A percentile compares a stretch with the other conserved stretches of the same genome.
These are phyloP conservation scores for Parasteatoda tepidariorum DNA, from an alignment of 1,140 invertebrate genomes.

Conservation along the genomic window DNA sequence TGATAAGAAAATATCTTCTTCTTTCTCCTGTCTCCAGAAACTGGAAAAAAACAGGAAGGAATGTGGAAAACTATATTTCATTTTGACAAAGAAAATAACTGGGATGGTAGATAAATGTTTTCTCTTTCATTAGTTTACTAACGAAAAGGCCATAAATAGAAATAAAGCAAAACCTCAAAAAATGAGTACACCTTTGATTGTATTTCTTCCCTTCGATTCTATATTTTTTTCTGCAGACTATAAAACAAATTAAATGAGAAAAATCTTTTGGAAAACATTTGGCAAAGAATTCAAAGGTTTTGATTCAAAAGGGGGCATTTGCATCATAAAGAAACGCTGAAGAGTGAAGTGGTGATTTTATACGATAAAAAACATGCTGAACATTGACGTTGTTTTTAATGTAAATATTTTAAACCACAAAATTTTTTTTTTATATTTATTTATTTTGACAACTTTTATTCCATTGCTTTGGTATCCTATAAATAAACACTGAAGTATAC, in stretches of 20 bases:
- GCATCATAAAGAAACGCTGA: background rate
- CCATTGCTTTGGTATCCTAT: too few relatives aligned
- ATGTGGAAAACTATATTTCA: conserved; percentile 21
- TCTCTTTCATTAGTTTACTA: conserved; percentile 32
- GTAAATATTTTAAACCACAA: too few relatives aligned
- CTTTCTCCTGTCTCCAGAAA: background rate
- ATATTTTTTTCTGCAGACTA: background rate
- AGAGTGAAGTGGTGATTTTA: background rate
- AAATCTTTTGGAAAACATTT: background rate
- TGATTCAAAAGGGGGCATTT: background rate
- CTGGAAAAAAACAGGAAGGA: background rate
- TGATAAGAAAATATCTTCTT: background rate
- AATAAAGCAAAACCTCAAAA: background rate
- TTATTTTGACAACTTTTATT: too few relatives aligned
- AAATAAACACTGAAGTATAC: too few relatives aligned
- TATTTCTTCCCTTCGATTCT: background rate
- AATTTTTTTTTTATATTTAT: too few relatives aligned
- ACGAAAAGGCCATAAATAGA: conserved; percentile 21
- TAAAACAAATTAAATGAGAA: background rate
- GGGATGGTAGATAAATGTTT: conserved; percentile 39
- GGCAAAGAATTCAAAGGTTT: background rate
- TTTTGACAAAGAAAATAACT: conserved; percentile 33
- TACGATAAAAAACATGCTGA: too few relatives aligned
- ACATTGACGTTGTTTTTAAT: too few relatives aligned
- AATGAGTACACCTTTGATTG: background rate